Base-by-base conservation (phyloP, 2,797 vertebrate genomes). In the Neopelma chrysocephalum region DNA sequence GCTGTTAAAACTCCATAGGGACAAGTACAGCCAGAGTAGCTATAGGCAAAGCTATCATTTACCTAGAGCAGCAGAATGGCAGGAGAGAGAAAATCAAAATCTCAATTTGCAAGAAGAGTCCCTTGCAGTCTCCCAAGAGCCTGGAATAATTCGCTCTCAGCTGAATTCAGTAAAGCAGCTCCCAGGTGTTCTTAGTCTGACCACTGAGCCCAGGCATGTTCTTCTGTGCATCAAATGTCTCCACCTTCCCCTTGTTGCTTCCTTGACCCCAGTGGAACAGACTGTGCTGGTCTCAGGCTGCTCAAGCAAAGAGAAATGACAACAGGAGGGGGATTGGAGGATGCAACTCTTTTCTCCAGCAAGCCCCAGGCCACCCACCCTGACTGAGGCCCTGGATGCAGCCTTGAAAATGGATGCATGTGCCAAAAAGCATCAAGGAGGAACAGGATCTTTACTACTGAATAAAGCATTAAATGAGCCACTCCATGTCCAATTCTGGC, bases 61-160 rank as follows among this genome's bases (percentile, higher is more conserved):
- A 73, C 25, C 48, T 53, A 56, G 27, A 70, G 10, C 42, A 69
- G 43, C 61, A 76, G 42, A 78, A 80, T n/a, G 61, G 9, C 2
- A 7, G 20, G 34, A 76, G 42, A 62, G 19, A 66, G 21, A 47
- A 80, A 88, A 57, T 69, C 1, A 1, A 47, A 31, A 54, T 17
- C 66, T 79, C 8, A 15, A 0, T 42, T 68, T 1, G 0, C 29
- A 32, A 51, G 31, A 58, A 42, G 5, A 43, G 6, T 15, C 27
- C 29, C 11, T 66, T 47, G 62, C 38, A 61, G 20, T 45, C 38
- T 90, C 34, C 50, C 34, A 82, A 56, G 62, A 48, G 36, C 42
- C 2, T 54, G 43, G 43, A 75, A 12, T 20, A 58, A 68, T 36
- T 64, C 27, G 56, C 9, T 38, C 47, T 12, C 31, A 76, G 22